Evolutionary conservation across 2,113 vertebrate species (phyloP), one percentile per base, ranked within the genome.

Genomic region (Cyanoramphus novaezelandiae): DNA sequence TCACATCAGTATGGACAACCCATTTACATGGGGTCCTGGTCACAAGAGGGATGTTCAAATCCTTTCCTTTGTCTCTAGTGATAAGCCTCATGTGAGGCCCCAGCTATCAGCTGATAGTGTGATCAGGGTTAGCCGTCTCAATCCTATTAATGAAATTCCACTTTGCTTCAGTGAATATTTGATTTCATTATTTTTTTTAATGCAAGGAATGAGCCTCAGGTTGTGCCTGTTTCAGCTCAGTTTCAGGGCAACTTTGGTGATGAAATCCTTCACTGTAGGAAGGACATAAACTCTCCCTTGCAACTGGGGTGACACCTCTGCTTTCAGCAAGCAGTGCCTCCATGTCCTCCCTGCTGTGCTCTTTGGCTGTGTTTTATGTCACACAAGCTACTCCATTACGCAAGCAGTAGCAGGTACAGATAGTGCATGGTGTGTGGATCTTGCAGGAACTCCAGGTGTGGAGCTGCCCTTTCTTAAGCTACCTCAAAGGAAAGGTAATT

Each of bases 1-100:
- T 65, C 35, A 49, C 0, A 9, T 44, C 0, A 4, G 17, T 50
- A 27, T 7, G 20, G 49, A 41, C 19, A 39, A 33, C 3, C 24
- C 28, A 2, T 74, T 60, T 71, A 50, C 20, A 8, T 3, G 29
- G 23, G 8, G 13, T 46, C 23, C n/a, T 21, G 21, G 17, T 64
- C 16, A 1, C 12, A 52, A 55, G 16, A 53, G 12, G 7, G 23
- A 25, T 41, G 35, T 35, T 92, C 55, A 82, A 4, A 82, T 81
- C 19, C 46, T 80, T 52, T 80, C 19, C 29, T 60, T 76, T 62
- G 50, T 68, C 19, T 70, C 39, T 33, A 62, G 31, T 18, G 50
- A 60, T 17, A 18, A 3, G 13, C 25, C 46, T 25, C 37, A 44
- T 63, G 39, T 44, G 65, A 91, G 63, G 57, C 49, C 28, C 24